Percentiles rank a stretch among this genome's conserved stretches.
phyloP scores from a whole-genome alignment of 2,797 vertebrate genomes.

The Sebastiscus albofasciatus region DNA sequence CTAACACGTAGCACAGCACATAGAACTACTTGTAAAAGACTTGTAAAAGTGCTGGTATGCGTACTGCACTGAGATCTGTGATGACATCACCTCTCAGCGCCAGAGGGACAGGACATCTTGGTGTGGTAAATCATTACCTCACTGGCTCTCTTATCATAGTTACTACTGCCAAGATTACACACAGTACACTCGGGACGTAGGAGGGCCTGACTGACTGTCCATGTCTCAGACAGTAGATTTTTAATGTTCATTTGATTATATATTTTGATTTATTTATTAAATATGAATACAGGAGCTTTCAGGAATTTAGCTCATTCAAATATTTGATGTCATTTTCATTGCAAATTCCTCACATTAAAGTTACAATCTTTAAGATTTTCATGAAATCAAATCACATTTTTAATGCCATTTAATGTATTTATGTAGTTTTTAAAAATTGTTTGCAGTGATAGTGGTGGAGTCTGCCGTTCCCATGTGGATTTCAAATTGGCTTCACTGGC shows the following conservation, averaged over 20 bases:
- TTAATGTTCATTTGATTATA: neutral
- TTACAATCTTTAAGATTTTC: neutral
- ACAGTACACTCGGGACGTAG: neutral
- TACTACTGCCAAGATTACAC: slow-evolving; percentile 36
- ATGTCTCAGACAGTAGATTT: neutral
- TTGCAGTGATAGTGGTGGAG: neutral
- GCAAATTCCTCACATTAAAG: neutral
- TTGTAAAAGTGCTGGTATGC: slow-evolving; percentile 24
- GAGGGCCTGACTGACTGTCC: neutral
- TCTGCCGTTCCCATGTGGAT: neutral
- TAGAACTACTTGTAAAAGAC: slow-evolving; percentile 36
- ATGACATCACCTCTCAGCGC: slow-evolving; percentile 58
- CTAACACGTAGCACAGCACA: slow-evolving; percentile 14
- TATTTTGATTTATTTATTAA: neutral
- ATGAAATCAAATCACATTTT: neutral
- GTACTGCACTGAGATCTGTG: slow-evolving; percentile 8
- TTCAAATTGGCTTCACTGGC: neutral
- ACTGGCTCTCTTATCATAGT: slow-evolving; percentile 44
- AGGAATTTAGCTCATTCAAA: neutral
- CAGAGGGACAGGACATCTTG: slow-evolving; percentile 39
- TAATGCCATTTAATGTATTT: neutral
- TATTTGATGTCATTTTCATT: neutral
- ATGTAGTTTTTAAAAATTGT: neutral
- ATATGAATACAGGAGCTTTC: neutral
- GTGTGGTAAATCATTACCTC: slow-evolving; percentile 65